phyloP scores from a whole-genome alignment of 2,113 vertebrate genomes.

The Lynx canadensis region DNA sequence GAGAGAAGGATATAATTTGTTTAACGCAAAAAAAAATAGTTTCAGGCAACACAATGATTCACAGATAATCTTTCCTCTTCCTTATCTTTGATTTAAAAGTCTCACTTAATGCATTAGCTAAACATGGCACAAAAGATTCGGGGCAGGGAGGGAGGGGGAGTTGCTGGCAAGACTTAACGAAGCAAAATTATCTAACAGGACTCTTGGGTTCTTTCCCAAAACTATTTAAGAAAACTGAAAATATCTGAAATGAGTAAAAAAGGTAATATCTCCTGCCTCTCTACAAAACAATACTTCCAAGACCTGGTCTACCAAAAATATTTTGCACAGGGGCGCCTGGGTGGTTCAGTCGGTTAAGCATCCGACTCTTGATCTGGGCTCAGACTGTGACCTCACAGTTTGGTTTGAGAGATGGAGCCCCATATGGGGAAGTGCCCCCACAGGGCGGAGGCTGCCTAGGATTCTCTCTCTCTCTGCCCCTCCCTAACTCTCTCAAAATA shows the following conservation, averaged over 20 bases:
- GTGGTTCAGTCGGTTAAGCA: too few species aligned
- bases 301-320: not conserved
- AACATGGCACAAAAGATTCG: not conserved
- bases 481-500: too few species aligned
- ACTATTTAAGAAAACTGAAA: slow-evolving; percentile 19
- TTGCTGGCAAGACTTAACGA: not conserved
- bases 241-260: not conserved
- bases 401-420: too few species aligned
- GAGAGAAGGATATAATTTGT: not conserved
- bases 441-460: too few species aligned
- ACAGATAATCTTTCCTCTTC: not conserved
- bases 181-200: not conserved
- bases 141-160: not conserved
- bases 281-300: not conserved
- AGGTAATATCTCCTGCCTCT: not conserved
- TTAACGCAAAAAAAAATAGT: slow-evolving; percentile 19
- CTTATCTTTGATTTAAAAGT: not conserved
- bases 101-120: not conserved
- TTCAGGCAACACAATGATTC: not conserved
- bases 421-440: too few species aligned
- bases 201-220: not conserved
- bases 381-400: too few species aligned
- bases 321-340: not conserved
- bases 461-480: too few species aligned
- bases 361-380: too few species aligned